Evolutionary conservation across 1,140 invertebrate species (phyloP).

Genomic region (Pseudomyrmex cubaensis): DNA sequence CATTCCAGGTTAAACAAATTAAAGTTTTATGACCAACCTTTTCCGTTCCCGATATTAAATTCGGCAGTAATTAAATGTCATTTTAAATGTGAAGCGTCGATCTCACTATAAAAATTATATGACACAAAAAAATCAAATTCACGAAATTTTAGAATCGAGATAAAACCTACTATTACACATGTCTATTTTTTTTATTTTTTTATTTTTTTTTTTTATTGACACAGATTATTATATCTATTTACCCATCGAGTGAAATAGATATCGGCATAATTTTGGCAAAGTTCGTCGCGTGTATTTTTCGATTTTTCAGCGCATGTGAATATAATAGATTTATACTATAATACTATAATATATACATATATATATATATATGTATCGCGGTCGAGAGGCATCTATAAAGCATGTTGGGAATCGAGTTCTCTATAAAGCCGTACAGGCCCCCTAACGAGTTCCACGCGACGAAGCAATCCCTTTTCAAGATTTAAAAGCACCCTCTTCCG

Average conservation of each 20-base stretch:
- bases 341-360: too few species aligned
- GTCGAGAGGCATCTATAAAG: conserved; percentile 21
- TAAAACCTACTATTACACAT: neutral
- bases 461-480: conserved; percentile 59
- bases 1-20: neutral
- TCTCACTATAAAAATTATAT: too few species aligned
- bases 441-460: conserved; percentile 56
- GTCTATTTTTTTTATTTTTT: neutral
- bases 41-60: neutral
- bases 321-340: conserved; percentile 27
- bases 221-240: neutral
- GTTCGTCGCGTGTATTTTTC: conserved; percentile 4
- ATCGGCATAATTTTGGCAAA: neutral
- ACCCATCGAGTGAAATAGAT: neutral
- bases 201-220: neutral
- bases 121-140: too few species aligned
- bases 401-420: conserved; percentile 47
- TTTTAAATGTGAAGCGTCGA: neutral
- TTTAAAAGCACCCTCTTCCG: conserved; percentile 57
- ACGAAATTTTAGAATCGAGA: neutral
- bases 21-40: neutral
- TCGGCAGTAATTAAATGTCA: neutral
- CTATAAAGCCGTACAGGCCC: conserved; percentile 20
- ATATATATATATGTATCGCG: too few species aligned
- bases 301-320: neutral